Evolutionary conservation across 1,140 invertebrate genomes (phyloP).

Genomic region (Drosophila parabipectinata): DNA sequence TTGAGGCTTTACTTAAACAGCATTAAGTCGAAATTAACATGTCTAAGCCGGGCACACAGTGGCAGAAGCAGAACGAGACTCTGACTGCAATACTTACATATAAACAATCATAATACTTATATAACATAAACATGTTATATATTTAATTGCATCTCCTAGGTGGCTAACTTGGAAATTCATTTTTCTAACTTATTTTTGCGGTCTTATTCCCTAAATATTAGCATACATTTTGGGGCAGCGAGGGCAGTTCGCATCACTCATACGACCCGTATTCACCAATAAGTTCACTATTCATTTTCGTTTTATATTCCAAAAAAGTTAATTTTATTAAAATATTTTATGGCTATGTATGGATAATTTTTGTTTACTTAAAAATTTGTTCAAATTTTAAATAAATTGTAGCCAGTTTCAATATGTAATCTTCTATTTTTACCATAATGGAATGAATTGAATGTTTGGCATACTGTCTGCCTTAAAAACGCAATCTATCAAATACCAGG

Average conservation of each 20-base stretch:
- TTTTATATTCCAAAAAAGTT: too few relatives aligned
- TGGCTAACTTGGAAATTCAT: too few relatives aligned
- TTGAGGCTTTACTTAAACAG: slow-evolving; percentile 81
- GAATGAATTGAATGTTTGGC: neutral
- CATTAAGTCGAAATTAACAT: slow-evolving; percentile 82
- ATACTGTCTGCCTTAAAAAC: slow-evolving; percentile 25
- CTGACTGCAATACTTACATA: neutral
- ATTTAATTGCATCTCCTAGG: neutral
- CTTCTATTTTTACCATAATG: slow-evolving; percentile 32
- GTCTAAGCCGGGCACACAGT: slow-evolving; percentile 58
- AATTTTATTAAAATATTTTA: too few relatives aligned
- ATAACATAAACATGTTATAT: too few relatives aligned
- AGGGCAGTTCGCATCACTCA: neutral
- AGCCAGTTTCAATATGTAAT: neutral
- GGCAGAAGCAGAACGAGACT: slow-evolving; percentile 2
- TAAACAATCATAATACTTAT: neutral
- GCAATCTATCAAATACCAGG: slow-evolving; percentile 64
- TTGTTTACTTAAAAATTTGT: too few relatives aligned
- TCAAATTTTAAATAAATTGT: neutral
- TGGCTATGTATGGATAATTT: too few relatives aligned
- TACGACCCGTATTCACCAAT: neutral
- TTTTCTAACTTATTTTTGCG: too few relatives aligned
- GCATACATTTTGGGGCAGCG: neutral
- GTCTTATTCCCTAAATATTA: neutral
- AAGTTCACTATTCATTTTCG: too few relatives aligned